Base-by-base conservation (phyloP, 2,797 vertebrate genomes). In the Myripristis jacobus region DNA sequence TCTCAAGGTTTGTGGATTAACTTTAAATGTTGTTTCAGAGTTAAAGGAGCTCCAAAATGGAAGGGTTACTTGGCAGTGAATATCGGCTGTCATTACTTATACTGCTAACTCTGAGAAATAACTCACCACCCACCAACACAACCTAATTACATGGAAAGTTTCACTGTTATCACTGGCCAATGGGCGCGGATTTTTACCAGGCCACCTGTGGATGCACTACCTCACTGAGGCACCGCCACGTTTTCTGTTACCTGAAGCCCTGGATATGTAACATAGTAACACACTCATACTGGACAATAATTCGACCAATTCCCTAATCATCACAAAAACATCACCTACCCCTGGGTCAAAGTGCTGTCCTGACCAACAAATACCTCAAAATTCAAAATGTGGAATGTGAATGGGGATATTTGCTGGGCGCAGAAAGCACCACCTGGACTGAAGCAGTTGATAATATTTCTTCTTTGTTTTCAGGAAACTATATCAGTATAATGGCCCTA, bases 261-360 rank as follows among this genome's bases (percentile, higher is more conserved):
- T 36, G 18, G 52, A 77, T 41, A 50, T 66, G 70, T 79, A 83
- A 54, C 82, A 79, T 76, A 43, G 19, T 24, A 66, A 63, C 43
- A 73, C 31, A 72, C 12, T 38, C 36, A 41, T 22, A 57, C 21
- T 57, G 11, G 16, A 57, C 21, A 57, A 41, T 41, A 13, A 55
- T 55, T 55, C 72, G 38, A 71, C 36, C 36, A 36, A 59, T 66
- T 21, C 61, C n/a, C 4, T 57, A 24, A 60, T 64, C 19, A 34
- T 36, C 7, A 1, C 15, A 29, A 3, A 47, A 24, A 53, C n/a
- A 58, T 15, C 22, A 59, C 36, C 21, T 15, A n/a, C 41, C 62
- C 41, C 29, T 52, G 27, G 29, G 54, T 85, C 58, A 73, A 66
- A 70, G 48, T 70, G 73, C 47, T 67, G 21, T 43, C 43, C n/a